Evolutionary conservation across 2,888 invertebrate species (phyloP).

Genomic region (Drosophila atripex): DNA sequence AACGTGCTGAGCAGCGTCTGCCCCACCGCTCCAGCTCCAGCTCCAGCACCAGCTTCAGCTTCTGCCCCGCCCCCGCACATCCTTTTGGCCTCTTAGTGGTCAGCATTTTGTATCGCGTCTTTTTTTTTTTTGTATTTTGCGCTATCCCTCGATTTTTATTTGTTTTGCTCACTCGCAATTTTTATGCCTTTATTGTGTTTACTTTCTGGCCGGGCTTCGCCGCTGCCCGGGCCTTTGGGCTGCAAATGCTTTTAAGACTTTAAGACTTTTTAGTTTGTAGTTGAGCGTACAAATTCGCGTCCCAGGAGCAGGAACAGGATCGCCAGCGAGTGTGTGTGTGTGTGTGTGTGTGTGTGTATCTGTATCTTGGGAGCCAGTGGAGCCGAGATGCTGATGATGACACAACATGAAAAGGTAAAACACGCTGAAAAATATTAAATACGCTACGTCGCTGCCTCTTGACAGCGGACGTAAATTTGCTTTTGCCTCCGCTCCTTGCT

Average conservation of each 20-base stretch:
- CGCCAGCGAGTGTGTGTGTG: slow-evolving; percentile 45
- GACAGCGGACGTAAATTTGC: slow-evolving; percentile 83
- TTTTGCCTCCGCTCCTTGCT: slow-evolving; percentile 58
- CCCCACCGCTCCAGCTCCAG: neutral
- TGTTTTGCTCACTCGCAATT: slow-evolving; percentile 78
- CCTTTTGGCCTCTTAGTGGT: slow-evolving; percentile 4
- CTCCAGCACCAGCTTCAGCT: too few species aligned
- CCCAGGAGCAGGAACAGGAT: slow-evolving; percentile 60
- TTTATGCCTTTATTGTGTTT: slow-evolving; percentile 79
- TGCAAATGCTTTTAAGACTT: slow-evolving; percentile 80
- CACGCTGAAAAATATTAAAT: slow-evolving; percentile 82
- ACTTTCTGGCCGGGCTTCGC: slow-evolving; percentile 67
- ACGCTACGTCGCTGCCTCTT: slow-evolving; percentile 81
- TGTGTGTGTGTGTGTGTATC: slow-evolving; percentile 41
- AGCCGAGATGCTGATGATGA: slow-evolving; percentile 77
- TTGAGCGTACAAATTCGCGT: slow-evolving; percentile 76
- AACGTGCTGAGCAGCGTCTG: slow-evolving; percentile 9
- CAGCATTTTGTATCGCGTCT: slow-evolving; percentile 37
- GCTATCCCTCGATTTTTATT: slow-evolving; percentile 66
- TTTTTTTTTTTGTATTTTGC: slow-evolving; percentile 33
- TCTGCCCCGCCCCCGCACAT: neutral
- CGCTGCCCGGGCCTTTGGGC: slow-evolving; percentile 42
- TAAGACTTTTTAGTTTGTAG: slow-evolving; percentile 76
- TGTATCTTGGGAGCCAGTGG: slow-evolving; percentile 38
- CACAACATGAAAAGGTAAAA: slow-evolving; percentile 83